Base-by-base conservation (phyloP, 2,888 invertebrate species). In the Bugula neritina region DNA sequence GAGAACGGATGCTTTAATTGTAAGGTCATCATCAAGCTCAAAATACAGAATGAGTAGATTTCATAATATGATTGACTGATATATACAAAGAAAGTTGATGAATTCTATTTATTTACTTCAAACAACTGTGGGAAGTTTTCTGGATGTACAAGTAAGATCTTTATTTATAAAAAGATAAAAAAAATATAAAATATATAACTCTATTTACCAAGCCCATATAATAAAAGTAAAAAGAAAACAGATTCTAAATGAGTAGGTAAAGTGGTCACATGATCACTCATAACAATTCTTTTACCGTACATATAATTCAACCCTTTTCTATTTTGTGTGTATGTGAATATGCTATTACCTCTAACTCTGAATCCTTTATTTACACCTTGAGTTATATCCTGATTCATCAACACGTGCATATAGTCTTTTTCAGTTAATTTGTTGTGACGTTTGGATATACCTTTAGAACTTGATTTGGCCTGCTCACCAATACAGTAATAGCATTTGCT, bases 401-500 rank as follows among this genome's bases (percentile, higher is more conserved):
- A 27, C 5, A n/a, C n/a, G 25, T n/a, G 23, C 57, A 21, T 57
- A 57, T 57, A 57, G 25, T 57, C 57, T 3, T 57, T 5, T 5
- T 21, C n/a, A 23, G 57, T 57, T 23, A 57, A 27, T 23, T 21
- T 27, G 25, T 57, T 57, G 25, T 13, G n/a, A 13, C 57, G 5
- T 23, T 57, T 57, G 5, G 57, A 57, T 57, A 57, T 57, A 5
- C 57, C 57, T 57, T 57, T 57, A 5, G 57, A 57, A 57, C 57
- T 57, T 13, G 5, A 23, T 57, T 57, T 57, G 3, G 23, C 3
- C 3, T 57, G 23, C 23, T 57, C 57, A 23, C 57, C 57, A 23
- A 57, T 57, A 23, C 57, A 57, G n/a, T 57, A 57, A 23, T 57
- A 57, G 57, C 57, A 57, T 57, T 57, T 57, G n/a, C 57, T 57